Conservation (phyloP, 2,113 vertebrate species). For the Lutjanus erythropterus region DNA sequence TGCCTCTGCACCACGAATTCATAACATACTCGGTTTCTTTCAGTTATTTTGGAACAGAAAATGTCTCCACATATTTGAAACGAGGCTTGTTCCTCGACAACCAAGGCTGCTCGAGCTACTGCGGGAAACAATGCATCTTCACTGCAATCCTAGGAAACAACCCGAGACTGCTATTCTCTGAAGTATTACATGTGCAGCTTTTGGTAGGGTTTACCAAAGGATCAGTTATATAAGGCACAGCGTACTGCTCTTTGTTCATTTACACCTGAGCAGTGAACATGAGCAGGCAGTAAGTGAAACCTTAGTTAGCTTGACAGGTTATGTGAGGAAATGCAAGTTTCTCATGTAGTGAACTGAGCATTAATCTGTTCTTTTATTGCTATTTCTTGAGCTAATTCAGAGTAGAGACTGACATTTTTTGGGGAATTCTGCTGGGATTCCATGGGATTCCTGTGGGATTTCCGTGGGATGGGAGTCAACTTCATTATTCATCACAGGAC, state of each 20-base stretch:
- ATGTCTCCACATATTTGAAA: neutral
- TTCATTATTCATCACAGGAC: no score
- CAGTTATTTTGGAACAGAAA: neutral
- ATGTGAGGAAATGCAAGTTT: neutral
- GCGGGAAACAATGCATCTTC: slow-evolving; percentile 35
- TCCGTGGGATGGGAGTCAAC: no score
- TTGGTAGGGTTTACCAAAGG: slow-evolving; percentile 34
- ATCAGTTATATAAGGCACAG: slow-evolving; percentile 33
- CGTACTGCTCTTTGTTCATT: slow-evolving; percentile 45
- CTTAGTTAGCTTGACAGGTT: slow-evolving; percentile 12
- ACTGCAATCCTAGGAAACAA: slow-evolving; percentile 23
- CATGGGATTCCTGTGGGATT: no score
- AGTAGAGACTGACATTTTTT: no score
- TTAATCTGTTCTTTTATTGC: neutral
- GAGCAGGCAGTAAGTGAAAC: slow-evolving; percentile 7
- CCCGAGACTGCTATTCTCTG: slow-evolving; percentile 18
- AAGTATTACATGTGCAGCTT: slow-evolving; percentile 44
- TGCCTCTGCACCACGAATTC: slow-evolving; percentile 14
- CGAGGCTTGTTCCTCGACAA: neutral
- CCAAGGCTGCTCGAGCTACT: neutral
- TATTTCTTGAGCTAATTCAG: neutral
- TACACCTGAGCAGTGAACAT: slow-evolving; percentile 9
- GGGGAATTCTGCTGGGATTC: no score
- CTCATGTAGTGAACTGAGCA: neutral
- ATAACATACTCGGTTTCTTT: slow-evolving; percentile 19